Base-by-base conservation (phyloP, 2,888 invertebrate species). In the Plebejus argus region DNA sequence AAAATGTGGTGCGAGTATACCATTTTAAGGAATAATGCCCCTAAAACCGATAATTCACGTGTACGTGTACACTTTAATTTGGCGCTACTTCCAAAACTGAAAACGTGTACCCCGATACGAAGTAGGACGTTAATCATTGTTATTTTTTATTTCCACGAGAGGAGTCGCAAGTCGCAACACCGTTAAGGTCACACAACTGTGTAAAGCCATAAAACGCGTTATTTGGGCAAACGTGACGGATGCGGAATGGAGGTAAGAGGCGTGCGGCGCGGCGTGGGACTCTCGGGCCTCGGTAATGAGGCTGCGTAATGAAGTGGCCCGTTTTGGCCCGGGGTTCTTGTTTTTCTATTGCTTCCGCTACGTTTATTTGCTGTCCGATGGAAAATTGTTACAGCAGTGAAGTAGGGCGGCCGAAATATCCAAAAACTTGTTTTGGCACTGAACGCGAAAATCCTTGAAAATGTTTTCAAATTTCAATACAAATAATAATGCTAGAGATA, bases 41-140 rank as follows among this genome's bases (percentile, higher is more conserved):
- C 85, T 87, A 88, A 90, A 91, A 88, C 90, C 91, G 90, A 92
- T 93, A 92, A 92, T 91, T 92, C 91, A 92, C 87, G 81, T 53
- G 53, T 88, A 86, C 85, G 86, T 53, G 23, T 89, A 89, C 87
- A 89, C 88, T 90, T 92, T 90, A 90, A 92, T 93, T 91, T 91
- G 84, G 83, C 84, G 84, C 86, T 86, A 89, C 89, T 88, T 86
- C 82, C 82, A 83, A 85, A 83, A 83, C 84, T 82, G 85, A 85
- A 78, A 79, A 39, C 45, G 76, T 70, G 76, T 66, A 33, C 15
- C 66, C 66, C 28, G 15, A 66, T 61, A 66, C 28, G 28, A 18
- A 28, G 15, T 15, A 6, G 18, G 66, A 66, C 66, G 66, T 66
- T 66, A 66, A 66, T 33, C 66, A 6, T 66, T 33, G 28, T 66